phyloP scores from a whole-genome alignment of 2,797 vertebrate genomes.

The Leptoclinus maculatus region DNA sequence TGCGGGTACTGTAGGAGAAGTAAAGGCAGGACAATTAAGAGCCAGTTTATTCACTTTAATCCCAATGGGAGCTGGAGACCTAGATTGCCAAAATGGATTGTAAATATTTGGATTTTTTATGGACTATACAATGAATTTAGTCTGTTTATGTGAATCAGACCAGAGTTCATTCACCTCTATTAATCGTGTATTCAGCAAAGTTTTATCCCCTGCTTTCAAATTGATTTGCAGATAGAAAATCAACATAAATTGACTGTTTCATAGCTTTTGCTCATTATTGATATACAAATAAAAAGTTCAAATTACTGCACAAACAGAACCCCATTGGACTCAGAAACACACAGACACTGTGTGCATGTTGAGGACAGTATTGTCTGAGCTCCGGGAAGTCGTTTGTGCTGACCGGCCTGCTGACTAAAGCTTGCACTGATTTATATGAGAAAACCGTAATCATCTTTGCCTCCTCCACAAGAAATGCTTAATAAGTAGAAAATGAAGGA shows the following conservation, averaged over 20 bases:
- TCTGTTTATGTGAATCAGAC: neutral
- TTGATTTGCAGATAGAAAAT: constrained; percentile 8
- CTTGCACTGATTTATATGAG: constrained; percentile 26
- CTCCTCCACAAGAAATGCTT: constrained; percentile 36
- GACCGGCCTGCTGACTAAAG: constrained; percentile 13
- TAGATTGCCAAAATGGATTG: neutral
- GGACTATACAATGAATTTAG: neutral
- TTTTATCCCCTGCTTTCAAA: neutral
- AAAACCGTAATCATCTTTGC: constrained; percentile 31
- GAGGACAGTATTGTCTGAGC: neutral
- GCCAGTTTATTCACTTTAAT: neutral
- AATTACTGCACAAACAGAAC: constrained; percentile 4
- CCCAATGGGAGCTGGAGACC: neutral
- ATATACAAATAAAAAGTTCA: constrained; percentile 1
- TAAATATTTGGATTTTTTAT: neutral
- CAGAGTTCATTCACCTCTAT: constrained; percentile 4
- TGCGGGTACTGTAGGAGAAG: constrained; percentile 73
- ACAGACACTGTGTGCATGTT: neutral
- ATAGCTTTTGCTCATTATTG: neutral
- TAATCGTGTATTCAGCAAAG: constrained; percentile 1
- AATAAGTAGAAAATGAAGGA: constrained; percentile 43
- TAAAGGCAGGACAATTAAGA: neutral
- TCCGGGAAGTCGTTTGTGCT: constrained; percentile 10
- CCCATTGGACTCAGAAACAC: neutral
- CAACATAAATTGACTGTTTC: neutral